Evolutionary conservation across 2,797 vertebrate species (phyloP).

Genomic region (Lutjanus argentimaculatus): DNA sequence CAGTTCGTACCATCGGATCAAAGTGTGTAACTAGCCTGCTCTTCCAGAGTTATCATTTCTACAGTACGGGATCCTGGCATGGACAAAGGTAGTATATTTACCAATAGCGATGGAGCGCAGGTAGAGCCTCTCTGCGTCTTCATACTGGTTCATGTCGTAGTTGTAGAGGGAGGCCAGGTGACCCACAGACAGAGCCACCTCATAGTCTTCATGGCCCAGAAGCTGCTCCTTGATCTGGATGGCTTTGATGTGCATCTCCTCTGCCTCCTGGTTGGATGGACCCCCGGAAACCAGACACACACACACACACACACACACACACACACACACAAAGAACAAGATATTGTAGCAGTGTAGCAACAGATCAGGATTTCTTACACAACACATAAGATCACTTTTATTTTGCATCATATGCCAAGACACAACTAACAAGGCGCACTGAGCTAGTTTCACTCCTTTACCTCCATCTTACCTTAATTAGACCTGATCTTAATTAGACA

Average conservation of each 20-base stretch:
- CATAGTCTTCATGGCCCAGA: slow-evolving; percentile 99
- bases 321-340: no score
- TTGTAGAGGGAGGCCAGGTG: slow-evolving; percentile 99
- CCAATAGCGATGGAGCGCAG: slow-evolving; percentile 98
- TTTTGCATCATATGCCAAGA: background rate
- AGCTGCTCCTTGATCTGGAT: slow-evolving; percentile 99
- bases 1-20: background rate
- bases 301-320: no score
- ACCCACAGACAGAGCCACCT: slow-evolving; percentile 98
- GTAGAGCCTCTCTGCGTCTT: slow-evolving; percentile 98
- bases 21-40: background rate
- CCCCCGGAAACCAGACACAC: background rate
- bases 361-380: background rate
- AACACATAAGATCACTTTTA: no score
- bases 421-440: background rate
- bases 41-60: background rate
- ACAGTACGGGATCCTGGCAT: background rate
- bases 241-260: slow-evolving; percentile 99
- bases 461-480: background rate
- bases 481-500: no score
- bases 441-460: background rate
- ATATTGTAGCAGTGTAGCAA: background rate
- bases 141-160: slow-evolving; percentile 99
- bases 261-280: slow-evolving; percentile 90
- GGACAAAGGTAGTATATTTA: background rate